Evolutionary conservation across 1,140 invertebrate species (phyloP).

Genomic region (Trachelipus rathkii): DNA sequence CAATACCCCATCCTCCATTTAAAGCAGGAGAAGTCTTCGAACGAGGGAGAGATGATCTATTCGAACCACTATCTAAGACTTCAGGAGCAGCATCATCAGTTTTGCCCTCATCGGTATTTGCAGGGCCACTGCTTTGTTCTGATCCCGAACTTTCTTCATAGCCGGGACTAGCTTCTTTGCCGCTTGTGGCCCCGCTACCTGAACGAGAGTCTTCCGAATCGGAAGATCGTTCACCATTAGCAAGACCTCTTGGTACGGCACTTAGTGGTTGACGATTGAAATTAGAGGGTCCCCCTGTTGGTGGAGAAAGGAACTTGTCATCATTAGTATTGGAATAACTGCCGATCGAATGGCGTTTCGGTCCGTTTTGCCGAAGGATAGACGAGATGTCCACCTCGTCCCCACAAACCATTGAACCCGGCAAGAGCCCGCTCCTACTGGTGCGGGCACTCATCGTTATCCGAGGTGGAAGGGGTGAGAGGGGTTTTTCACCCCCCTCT

Average conservation of each 20-base stretch:
- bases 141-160: conserved; percentile 42
- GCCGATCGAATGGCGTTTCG: conserved; percentile 25
- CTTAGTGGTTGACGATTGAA: conserved; percentile 24
- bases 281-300: not conserved
- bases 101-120: conserved; percentile 27
- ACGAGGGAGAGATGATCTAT: conserved; percentile 29
- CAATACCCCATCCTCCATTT: conserved; percentile 39
- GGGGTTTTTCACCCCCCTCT: not conserved
- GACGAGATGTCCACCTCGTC: conserved; percentile 31
- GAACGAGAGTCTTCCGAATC: conserved; percentile 42
- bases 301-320: conserved; percentile 14
- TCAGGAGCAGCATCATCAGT: conserved; percentile 23
- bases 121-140: conserved; percentile 39
- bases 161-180: conserved; percentile 43
- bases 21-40: conserved; percentile 39
- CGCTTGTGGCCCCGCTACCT: conserved; percentile 39
- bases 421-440: conserved; percentile 43
- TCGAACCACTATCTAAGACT: not conserved
- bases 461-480: conserved; percentile 9
- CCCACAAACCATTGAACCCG: conserved; percentile 40
- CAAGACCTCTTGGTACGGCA: conserved; percentile 25
- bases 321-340: conserved; percentile 31
- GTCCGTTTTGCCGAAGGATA: conserved; percentile 34
- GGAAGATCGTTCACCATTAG: conserved; percentile 40
- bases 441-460: conserved; percentile 30